These are phyloP conservation scores for Trypoxylon attenuatum DNA, from an alignment of 2,888 invertebrate genomes.

Conservation along the genomic window DNA sequence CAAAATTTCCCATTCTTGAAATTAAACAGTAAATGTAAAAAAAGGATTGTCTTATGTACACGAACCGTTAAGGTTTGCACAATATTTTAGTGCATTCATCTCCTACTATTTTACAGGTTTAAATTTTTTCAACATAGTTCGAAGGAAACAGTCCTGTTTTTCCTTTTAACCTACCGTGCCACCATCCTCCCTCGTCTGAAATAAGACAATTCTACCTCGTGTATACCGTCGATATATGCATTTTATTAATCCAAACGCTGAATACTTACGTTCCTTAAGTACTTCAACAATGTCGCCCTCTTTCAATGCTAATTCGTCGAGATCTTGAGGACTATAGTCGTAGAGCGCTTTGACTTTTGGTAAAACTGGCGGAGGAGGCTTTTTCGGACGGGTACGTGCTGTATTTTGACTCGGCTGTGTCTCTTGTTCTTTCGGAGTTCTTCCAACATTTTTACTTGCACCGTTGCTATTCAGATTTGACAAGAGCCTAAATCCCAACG, in stretches of 20 bases:
- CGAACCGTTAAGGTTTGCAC: too few relatives aligned
- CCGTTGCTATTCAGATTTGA: constrained; percentile 43
- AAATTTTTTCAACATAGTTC: constrained; percentile 78
- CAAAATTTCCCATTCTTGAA: too few relatives aligned
- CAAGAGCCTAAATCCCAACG: constrained; percentile 63
- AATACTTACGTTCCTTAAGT: constrained; percentile 77
- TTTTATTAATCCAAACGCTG: background rate
- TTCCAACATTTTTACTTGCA: constrained; percentile 26
- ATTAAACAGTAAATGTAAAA: too few relatives aligned
- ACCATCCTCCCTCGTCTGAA: constrained; percentile 82
- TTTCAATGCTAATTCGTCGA: constrained; percentile 79
- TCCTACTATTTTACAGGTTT: too few relatives aligned
- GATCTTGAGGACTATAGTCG: constrained; percentile 80
- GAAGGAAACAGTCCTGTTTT: constrained; percentile 80
- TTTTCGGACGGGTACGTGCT: constrained; percentile 64
- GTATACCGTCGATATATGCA: background rate
- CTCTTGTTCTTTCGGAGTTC: constrained; percentile 37
- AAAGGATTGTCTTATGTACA: too few relatives aligned
- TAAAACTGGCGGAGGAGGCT: constrained; percentile 69
- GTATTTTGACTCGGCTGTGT: constrained; percentile 5
- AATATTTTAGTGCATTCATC: too few relatives aligned
- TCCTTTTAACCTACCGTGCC: constrained; percentile 78
- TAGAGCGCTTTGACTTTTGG: constrained; percentile 77
- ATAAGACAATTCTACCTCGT: constrained; percentile 1
- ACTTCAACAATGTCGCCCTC: constrained; percentile 80